phyloP scores from a whole-genome alignment of 2,797 vertebrate species.

The Lutjanus campechanus region DNA sequence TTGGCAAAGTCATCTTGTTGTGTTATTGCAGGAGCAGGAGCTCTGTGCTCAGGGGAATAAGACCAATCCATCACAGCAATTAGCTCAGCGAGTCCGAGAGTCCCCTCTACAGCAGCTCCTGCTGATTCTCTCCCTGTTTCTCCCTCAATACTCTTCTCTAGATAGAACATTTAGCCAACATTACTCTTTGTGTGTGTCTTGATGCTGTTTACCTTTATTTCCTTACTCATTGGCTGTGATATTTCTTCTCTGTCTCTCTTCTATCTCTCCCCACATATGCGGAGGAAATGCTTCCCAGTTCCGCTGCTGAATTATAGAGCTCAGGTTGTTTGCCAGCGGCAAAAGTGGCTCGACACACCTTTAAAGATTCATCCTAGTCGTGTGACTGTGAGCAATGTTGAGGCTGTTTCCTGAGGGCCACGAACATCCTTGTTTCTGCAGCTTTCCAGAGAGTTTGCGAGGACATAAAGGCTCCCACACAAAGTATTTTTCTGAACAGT shows the following conservation, averaged over 20 bases:
- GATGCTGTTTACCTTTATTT: constrained; percentile 13
- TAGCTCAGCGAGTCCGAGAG: constrained; percentile 50
- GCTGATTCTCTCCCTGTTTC: constrained; percentile 26
- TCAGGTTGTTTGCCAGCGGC: constrained; percentile 57
- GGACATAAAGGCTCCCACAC: neutral
- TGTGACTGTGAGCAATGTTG: constrained; percentile 31
- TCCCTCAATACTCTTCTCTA: neutral
- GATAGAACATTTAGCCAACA: neutral
- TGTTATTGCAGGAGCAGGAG: constrained; percentile 60
- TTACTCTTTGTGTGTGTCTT: constrained; percentile 23
- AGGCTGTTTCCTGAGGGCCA: constrained; percentile 35
- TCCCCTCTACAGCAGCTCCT: constrained; percentile 38
- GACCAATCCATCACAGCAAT: constrained; percentile 72
- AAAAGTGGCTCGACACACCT: constrained; percentile 50
- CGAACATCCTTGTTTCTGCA: constrained; percentile 27
- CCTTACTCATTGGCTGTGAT: neutral
- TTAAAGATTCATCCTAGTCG: constrained; percentile 62
- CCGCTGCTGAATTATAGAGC: constrained; percentile 61
- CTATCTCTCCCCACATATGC: neutral
- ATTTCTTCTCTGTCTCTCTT: neutral
- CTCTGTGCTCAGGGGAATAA: constrained; percentile 51
- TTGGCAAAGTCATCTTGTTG: constrained; percentile 57
- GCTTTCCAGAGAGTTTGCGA: constrained; percentile 21
- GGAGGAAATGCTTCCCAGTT: constrained; percentile 23
- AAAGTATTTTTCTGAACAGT: constrained; percentile 8